Conservation (phyloP, 2,888 invertebrate genomes). For the Camponotus fellah region DNA sequence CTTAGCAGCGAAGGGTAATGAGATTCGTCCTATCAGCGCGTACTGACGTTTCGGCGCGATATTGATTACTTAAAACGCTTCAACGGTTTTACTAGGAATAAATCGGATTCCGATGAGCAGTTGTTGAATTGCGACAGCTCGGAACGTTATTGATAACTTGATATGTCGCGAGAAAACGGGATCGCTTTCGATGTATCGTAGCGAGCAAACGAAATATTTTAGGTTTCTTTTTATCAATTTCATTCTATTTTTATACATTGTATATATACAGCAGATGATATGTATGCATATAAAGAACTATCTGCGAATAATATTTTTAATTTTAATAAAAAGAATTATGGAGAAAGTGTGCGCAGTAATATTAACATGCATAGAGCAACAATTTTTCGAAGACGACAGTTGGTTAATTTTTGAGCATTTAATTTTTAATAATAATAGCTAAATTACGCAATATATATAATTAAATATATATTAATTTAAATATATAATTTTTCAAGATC, state of each 20-base stretch:
- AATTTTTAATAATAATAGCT: neutral
- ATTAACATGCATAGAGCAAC: neutral
- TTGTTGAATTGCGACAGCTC: slow-evolving; percentile 36
- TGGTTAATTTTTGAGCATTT: neutral
- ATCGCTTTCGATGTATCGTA: slow-evolving; percentile 1
- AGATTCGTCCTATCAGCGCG: slow-evolving; percentile 76
- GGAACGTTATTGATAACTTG: slow-evolving; percentile 22
- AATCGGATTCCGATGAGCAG: slow-evolving; percentile 56
- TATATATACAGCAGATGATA: neutral
- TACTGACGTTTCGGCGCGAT: slow-evolving; percentile 76
- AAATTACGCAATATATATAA: neutral
- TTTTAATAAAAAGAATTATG: neutral
- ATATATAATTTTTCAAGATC: no score
- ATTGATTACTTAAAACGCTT: slow-evolving; percentile 79
- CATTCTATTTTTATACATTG: neutral
- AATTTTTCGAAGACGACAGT: neutral
- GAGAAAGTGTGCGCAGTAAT: neutral
- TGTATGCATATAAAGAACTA: neutral
- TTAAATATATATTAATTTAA: no score
- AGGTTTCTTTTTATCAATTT: neutral
- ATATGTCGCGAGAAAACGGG: slow-evolving; percentile 45
- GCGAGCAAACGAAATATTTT: neutral
- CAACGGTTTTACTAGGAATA: slow-evolving; percentile 63
- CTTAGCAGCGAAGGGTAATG: slow-evolving; percentile 78
- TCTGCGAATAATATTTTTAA: neutral